Base-by-base conservation (phyloP, 2,113 vertebrate genomes). In the Turnix velox region DNA sequence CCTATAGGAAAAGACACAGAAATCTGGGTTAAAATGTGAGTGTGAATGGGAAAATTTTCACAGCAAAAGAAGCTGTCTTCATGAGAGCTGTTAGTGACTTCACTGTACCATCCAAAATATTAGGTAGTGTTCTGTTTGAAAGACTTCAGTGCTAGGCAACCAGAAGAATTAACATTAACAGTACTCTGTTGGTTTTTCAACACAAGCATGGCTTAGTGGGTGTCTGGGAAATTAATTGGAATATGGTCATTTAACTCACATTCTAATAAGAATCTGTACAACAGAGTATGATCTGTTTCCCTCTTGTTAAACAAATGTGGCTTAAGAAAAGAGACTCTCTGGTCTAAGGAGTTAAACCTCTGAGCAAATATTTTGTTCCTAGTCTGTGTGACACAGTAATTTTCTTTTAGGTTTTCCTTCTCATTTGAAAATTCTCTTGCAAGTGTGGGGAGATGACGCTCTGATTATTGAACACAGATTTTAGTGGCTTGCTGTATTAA, bases 381-480 rank as follows among this genome's bases (percentile, higher is more conserved):
- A 79, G 33, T 27, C 69, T 49, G 7, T 81, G 35, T 73, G 58
- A 88, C 45, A 54, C 42, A 93, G 63, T 15, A 81, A 59, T 40
- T 91, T 88, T 68, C 33, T 15, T 87, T 86, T 79, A 33, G 62
- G 48, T 94, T 91, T 81, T 62, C 39, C 35, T 68, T 80, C 33
- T 84, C 49, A 84, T 91, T 88, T 84, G n/a, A 68, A 93, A 63
- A 66, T 61, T 75, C 69, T 61, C 69, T 72, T 58, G 37, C 35
- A 76, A 93, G 16, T 54, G 15, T 76, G n/a, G 52, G 83, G 73
- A 96, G 54, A 67, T 78, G 58, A 35, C 78, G 24, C 77, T 91
- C 20, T 61, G 45, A n/a, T 93, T 87, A 95, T 95, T 95, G 61
- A 94, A 94, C 16, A 65, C 94, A 96, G 88, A 94, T 92, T 94